Evolutionary conservation across 2,888 invertebrate species (phyloP).

Genomic region (Desoria tigrina): DNA sequence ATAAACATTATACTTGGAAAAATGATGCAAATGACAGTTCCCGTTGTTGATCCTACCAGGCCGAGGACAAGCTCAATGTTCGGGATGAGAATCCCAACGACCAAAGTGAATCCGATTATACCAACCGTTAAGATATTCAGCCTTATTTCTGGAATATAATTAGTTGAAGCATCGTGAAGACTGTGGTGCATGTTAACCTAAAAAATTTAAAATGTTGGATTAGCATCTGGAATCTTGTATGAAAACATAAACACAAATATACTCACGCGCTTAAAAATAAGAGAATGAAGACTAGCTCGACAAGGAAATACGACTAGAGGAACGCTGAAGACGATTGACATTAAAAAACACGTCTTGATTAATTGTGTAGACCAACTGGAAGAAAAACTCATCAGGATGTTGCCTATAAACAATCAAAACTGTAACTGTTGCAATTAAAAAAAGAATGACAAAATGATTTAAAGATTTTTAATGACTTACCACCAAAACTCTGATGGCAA

Average conservation of each 20-base stretch:
- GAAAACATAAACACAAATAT: background rate
- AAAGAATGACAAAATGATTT: conserved; percentile 13
- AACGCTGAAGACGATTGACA: conserved; percentile 94
- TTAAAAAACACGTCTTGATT: conserved; percentile 90
- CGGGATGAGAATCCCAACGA: conserved; percentile 82
- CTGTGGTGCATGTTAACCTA: conserved; percentile 43
- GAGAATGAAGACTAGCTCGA: conserved; percentile 86
- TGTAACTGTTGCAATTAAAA: conserved; percentile 10
- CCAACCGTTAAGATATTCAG: conserved; percentile 80
- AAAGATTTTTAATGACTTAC: conserved; percentile 57
- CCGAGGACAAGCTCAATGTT: conserved; percentile 93
- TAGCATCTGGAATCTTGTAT: background rate
- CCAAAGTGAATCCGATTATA: conserved; percentile 74
- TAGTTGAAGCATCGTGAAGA: conserved; percentile 53
- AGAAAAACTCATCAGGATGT: conserved; percentile 83
- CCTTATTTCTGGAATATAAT: conserved; percentile 77
- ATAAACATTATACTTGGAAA: conserved; percentile 90
- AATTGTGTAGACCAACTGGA: conserved; percentile 80
- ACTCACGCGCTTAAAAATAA: conserved; percentile 78
- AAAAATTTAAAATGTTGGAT: conserved; percentile 15
- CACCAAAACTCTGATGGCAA: conserved; percentile 72
- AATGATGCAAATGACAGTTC: conserved; percentile 87
- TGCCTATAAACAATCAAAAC: conserved; percentile 65
- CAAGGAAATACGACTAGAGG: conserved; percentile 96
- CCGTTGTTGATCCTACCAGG: conserved; percentile 91